Base-by-base conservation (phyloP, 2,113 vertebrate genomes). In the Garra rufa region DNA sequence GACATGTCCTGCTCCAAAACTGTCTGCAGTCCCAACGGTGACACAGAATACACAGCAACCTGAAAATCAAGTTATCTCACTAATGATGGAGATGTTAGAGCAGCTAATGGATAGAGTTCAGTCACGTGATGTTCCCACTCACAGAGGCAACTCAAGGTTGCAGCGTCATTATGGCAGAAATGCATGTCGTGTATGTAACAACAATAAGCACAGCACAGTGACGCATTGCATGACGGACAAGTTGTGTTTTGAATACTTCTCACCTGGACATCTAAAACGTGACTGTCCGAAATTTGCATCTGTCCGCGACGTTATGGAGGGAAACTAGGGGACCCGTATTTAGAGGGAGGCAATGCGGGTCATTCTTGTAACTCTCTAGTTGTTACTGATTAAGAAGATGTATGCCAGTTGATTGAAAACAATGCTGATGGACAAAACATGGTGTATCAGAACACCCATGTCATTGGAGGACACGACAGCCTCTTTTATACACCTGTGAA, bases 401-500 rank as follows among this genome's bases (percentile, higher is more conserved):
- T 38, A 21, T 30, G 61, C 6, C 21, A 15, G 1, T 44, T 17
- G 2, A 3, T 24, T 26, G 38, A 50, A 9, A 44, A 14, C 21
- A 14, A 3, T 19, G 46, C 21, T 71, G 46, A 82, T 71, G 17
- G 21, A 30, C 0, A 3, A 63, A 17, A 43, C 9, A 26, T 85
- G 13, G 48, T 57, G 19, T 67, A 79, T 55, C 83, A 85, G 17
- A 74, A 79, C 55, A 79, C 38, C 6, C 52, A 79, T 21, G 30
- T 46, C 28, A 15, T 85, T 11, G 41, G 26, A 7, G 21, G n/a
- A 9, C 9, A 48, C 9, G 43, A 65, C 5, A 65, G 61, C 3
- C 57, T 85, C 1, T 85, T 82, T 55, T 81, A 85, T 26, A 75
- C 34, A 26, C 41, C 50, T 80, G 86, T 87, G 13, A 24, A 11